These are phyloP conservation scores for Lithophane socia DNA, from an alignment of 2,888 invertebrate genomes.

Conservation along the genomic window DNA sequence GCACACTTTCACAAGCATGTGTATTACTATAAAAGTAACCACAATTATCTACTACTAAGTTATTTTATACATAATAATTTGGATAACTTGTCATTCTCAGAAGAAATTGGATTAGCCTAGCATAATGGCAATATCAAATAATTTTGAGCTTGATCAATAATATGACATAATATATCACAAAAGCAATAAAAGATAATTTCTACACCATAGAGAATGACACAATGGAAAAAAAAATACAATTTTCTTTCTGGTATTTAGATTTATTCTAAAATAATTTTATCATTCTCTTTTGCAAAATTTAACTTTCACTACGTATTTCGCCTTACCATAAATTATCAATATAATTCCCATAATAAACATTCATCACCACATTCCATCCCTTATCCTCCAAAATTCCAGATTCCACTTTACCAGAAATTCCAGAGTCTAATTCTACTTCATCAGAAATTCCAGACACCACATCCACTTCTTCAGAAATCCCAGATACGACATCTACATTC, in stretches of 20 bases:
- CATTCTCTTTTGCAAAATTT: not conserved
- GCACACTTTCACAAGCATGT: not conserved
- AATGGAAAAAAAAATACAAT: not conserved
- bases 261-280: not conserved
- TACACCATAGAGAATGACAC: not conserved
- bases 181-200: not conserved
- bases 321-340: slow-evolving; percentile 36
- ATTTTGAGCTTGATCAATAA: slow-evolving; percentile 6
- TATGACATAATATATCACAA: not conserved
- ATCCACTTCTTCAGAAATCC: no score
- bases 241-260: not conserved
- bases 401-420: not conserved
- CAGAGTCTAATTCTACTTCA: no score
- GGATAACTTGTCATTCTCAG: not conserved
- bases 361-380: slow-evolving; percentile 40
- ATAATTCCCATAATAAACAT: slow-evolving; percentile 54
- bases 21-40: not conserved
- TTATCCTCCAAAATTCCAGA: slow-evolving; percentile 8
- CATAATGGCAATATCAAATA: not conserved
- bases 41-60: not conserved
- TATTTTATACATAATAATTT: not conserved
- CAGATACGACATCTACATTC: no score
- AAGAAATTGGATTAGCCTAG: not conserved
- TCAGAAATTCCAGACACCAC: no score
- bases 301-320: not conserved